phyloP scores from a whole-genome alignment of 2,888 invertebrate genomes.

The Listrodromus nycthemerus region DNA sequence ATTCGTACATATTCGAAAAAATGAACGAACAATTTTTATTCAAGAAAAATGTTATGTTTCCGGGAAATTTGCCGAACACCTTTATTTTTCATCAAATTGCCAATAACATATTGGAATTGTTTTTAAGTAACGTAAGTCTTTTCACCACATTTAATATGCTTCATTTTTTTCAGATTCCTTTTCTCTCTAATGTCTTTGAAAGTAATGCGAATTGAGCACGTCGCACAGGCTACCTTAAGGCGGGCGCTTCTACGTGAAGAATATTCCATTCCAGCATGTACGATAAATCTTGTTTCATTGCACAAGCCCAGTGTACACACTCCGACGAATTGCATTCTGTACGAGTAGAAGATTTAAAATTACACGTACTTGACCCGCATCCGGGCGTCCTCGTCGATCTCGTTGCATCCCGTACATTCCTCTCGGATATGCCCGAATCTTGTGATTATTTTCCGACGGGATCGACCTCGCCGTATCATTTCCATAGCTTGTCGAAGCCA shows the following conservation, averaged over 20 bases:
- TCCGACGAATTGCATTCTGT: constrained; percentile 14
- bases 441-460: constrained; percentile 51
- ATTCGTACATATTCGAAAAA: too few relatives aligned
- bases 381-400: constrained; percentile 50
- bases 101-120: too few relatives aligned
- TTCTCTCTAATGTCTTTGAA: too few relatives aligned
- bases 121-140: too few relatives aligned
- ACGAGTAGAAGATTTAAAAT: constrained; percentile 44
- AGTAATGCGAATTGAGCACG: too few relatives aligned
- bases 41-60: too few relatives aligned
- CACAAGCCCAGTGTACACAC: constrained; percentile 9
- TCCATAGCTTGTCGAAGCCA: not conserved
- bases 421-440: constrained; percentile 48
- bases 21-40: too few relatives aligned
- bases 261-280: constrained; percentile 24
- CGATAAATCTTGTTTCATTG: constrained; percentile 49
- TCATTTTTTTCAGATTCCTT: too few relatives aligned
- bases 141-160: too few relatives aligned
- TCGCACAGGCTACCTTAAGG: too few relatives aligned
- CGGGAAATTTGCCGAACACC: too few relatives aligned
- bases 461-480: constrained; percentile 34
- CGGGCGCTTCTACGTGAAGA: constrained; percentile 2
- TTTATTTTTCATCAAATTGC: too few relatives aligned
- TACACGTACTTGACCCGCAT: constrained; percentile 65
- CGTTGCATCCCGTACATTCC: constrained; percentile 19